phyloP scores from a whole-genome alignment of 2,888 invertebrate species.

The Parnassius mnemosyne region DNA sequence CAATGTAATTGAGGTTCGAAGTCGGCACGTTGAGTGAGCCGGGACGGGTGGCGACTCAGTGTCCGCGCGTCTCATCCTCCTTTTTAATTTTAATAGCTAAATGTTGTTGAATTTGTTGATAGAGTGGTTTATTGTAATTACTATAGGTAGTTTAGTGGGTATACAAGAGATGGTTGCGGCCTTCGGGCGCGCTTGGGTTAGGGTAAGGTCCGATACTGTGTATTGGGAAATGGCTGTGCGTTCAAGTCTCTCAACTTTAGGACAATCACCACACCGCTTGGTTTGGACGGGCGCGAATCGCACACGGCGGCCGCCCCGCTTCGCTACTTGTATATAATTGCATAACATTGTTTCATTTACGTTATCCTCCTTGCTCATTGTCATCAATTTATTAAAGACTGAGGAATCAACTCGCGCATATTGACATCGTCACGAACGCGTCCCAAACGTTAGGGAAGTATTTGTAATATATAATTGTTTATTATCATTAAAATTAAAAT shows the following conservation, averaged over 20 bases:
- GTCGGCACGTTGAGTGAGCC: conserved; percentile 31
- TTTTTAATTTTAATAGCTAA: conserved; percentile 76
- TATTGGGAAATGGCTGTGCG: conserved; percentile 74
- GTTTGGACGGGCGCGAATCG: conserved; percentile 34
- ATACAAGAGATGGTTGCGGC: conserved; percentile 61
- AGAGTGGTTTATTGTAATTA: conserved; percentile 75
- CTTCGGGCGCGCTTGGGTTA: conserved; percentile 63
- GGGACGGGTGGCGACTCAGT: conserved; percentile 26
- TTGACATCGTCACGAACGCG: conserved; percentile 76
- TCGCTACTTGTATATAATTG: conserved; percentile 74
- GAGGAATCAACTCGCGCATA: conserved; percentile 79
- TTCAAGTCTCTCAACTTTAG: conserved; percentile 67
- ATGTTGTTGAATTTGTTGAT: conserved; percentile 79
- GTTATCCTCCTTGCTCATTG: conserved; percentile 77
- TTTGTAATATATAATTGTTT: conserved; percentile 63
- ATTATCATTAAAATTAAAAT: conserved; percentile 52
- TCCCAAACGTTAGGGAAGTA: conserved; percentile 62
- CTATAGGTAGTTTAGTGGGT: conserved; percentile 64
- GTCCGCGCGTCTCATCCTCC: conserved; percentile 54
- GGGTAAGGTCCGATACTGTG: conserved; percentile 65
- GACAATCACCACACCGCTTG: conserved; percentile 49
- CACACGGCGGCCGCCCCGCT: conserved; percentile 31
- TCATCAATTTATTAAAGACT: conserved; percentile 80
- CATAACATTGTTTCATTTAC: conserved; percentile 77
- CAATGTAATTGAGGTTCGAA: conserved; percentile 27